Conservation (phyloP, 2,888 invertebrate genomes). For the Caenorhabditis sp. region DNA sequence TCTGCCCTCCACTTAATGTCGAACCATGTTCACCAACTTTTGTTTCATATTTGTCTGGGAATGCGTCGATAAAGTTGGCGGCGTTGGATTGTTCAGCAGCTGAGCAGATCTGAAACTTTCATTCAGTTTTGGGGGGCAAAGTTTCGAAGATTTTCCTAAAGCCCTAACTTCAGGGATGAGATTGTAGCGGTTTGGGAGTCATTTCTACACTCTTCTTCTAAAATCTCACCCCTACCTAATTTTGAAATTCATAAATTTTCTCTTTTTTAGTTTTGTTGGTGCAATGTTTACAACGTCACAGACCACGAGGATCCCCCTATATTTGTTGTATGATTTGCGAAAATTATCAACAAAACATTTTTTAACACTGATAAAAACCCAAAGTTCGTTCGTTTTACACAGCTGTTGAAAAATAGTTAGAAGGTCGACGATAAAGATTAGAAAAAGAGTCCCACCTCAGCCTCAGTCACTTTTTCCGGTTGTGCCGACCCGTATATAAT, state of each 20-base stretch:
- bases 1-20: constrained; percentile 72
- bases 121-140: too few species aligned
- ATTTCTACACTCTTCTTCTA: too few species aligned
- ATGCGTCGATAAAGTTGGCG: constrained; percentile 79
- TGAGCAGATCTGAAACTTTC: constrained; percentile 65
- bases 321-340: too few species aligned
- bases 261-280: background rate
- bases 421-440: constrained; percentile 1
- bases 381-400: background rate
- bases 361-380: background rate
- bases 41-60: constrained; percentile 82
- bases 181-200: too few species aligned
- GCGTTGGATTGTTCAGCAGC: constrained; percentile 87
- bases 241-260: background rate
- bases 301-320: too few species aligned
- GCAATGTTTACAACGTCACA: too few species aligned
- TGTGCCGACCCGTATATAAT: constrained; percentile 83
- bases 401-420: background rate
- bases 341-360: too few species aligned
- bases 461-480: constrained; percentile 73
- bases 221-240: too few species aligned
- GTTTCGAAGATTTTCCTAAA: too few species aligned
- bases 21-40: constrained; percentile 73
- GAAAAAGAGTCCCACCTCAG: constrained; percentile 53
- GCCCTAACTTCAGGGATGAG: too few species aligned